Percentiles rank a stretch among this genome's conserved stretches.
Conservation (phyloP, 2,113 vertebrate species). For the Isurus oxyrinchus region DNA sequence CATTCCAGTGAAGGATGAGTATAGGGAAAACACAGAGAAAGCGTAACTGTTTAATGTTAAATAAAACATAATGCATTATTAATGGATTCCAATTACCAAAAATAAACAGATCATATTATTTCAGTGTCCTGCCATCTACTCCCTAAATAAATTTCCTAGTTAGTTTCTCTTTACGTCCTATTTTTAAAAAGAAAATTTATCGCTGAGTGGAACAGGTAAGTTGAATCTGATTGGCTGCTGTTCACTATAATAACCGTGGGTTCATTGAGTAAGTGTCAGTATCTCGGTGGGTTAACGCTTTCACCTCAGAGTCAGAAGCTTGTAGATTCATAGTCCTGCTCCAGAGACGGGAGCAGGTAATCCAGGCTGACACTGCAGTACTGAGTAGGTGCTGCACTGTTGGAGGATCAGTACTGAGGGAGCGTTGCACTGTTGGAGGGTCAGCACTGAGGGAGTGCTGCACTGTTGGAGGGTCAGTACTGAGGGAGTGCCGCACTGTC, state of each 20-base stretch:
- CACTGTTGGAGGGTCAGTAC: background rate
- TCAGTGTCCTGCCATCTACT: background rate
- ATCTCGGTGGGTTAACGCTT: background rate
- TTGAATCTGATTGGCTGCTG: background rate
- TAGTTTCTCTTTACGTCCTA: background rate
- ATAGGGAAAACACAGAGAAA: background rate
- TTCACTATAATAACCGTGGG: no score
- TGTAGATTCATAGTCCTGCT: background rate
- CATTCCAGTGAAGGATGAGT: background rate
- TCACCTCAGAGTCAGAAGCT: background rate
- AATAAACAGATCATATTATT: conserved; percentile 23
- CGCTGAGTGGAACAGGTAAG: background rate
- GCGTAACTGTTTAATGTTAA: background rate
- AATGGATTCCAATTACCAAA: conserved; percentile 22
- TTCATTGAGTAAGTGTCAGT: background rate
- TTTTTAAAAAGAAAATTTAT: background rate
- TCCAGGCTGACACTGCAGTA: background rate
- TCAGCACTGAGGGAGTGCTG: background rate
- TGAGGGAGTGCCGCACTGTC: background rate
- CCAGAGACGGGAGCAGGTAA: background rate
- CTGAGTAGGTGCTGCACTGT: background rate
- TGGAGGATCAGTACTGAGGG: background rate
- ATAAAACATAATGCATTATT: background rate
- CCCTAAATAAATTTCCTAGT: background rate
- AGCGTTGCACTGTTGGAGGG: background rate